Conservation (phyloP, 2,888 invertebrate genomes). For the Torymus texanus region DNA sequence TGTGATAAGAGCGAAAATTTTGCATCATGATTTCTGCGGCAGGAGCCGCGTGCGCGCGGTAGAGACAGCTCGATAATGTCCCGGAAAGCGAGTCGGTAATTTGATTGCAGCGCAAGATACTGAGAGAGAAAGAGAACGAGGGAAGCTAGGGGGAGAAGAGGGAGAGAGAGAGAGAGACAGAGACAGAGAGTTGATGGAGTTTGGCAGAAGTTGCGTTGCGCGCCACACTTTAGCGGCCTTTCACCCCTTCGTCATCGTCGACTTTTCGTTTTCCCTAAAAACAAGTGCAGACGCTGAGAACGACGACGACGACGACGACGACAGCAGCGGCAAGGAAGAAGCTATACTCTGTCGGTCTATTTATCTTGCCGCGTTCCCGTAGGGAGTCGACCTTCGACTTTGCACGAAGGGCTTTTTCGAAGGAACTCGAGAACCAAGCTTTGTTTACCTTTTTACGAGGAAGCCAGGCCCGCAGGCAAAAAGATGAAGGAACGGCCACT, state of each 20-base stretch:
- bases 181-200: slow-evolving; percentile 69
- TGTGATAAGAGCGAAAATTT: slow-evolving; percentile 30
- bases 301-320: too few relatives aligned
- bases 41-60: slow-evolving; percentile 5
- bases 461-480: too few relatives aligned
- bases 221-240: slow-evolving; percentile 56
- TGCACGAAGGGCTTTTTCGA: too few relatives aligned
- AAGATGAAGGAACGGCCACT: too few relatives aligned
- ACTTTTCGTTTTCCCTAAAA: slow-evolving; percentile 38
- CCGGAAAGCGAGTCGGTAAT: slow-evolving; percentile 71
- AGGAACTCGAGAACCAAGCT: too few relatives aligned
- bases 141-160: too few relatives aligned
- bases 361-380: slow-evolving; percentile 7
- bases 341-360: neutral
- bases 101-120: slow-evolving; percentile 71
- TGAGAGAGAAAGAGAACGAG: too few relatives aligned
- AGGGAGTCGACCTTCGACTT: neutral
- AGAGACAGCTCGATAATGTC: slow-evolving; percentile 69
- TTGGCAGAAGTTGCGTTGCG: slow-evolving; percentile 62
- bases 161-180: slow-evolving; percentile 40
- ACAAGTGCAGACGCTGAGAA: neutral
- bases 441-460: too few relatives aligned
- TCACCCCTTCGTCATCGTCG: slow-evolving; percentile 27
- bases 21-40: neutral
- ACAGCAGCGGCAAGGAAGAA: too few relatives aligned